Conservation (phyloP, 2,113 vertebrate genomes). For the Gnathonemus echidnorhynchus region DNA sequence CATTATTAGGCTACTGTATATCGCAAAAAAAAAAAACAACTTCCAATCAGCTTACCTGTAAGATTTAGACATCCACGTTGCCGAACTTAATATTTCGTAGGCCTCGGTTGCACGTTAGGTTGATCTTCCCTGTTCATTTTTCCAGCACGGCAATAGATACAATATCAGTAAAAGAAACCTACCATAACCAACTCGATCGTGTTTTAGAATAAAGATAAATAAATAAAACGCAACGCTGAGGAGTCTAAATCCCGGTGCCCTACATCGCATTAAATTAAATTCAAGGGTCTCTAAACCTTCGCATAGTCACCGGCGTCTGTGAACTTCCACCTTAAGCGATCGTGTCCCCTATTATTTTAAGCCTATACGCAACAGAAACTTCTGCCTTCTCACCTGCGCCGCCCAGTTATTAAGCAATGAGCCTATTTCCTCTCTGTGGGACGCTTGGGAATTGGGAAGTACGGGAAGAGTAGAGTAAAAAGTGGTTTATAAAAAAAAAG, state of each 20-base stretch:
- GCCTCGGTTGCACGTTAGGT: background rate
- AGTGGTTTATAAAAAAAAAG: background rate
- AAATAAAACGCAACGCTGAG: background rate
- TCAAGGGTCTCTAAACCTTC: background rate
- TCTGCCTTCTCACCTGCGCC: background rate
- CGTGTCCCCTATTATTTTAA: background rate
- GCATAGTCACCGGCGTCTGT: background rate
- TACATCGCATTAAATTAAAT: background rate
- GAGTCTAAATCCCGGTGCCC: background rate
- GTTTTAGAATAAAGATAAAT: background rate
- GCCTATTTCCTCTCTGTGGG: background rate
- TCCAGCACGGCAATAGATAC: background rate
- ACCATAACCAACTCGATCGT: background rate
- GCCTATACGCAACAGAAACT: background rate
- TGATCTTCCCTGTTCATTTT: background rate
- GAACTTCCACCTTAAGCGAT: background rate
- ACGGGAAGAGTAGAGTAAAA: background rate
- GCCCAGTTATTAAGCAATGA: background rate
- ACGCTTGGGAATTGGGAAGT: background rate
- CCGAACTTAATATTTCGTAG: background rate
- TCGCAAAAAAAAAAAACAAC: background rate
- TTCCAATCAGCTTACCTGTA: background rate
- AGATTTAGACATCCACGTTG: background rate
- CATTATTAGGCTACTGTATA: background rate
- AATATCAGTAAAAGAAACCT: background rate